Conservation (phyloP, 2,888 invertebrate genomes). For the Drosophila basisetae region DNA sequence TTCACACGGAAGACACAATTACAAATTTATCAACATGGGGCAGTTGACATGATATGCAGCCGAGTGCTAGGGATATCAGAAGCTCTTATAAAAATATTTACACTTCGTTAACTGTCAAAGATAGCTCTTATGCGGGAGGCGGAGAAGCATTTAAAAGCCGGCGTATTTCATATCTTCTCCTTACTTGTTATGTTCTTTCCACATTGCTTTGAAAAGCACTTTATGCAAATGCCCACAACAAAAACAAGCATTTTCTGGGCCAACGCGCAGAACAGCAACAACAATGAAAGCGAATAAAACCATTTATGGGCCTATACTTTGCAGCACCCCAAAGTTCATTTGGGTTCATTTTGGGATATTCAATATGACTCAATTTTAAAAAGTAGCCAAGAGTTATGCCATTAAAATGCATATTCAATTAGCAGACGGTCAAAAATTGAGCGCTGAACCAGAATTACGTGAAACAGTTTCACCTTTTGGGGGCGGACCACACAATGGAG, state of each 20-base stretch:
- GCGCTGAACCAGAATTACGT: conserved; percentile 25
- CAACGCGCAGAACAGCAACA: conserved; percentile 48
- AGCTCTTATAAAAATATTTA: conserved; percentile 68
- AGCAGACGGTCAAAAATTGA: conserved; percentile 44
- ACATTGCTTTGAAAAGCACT: conserved; percentile 52
- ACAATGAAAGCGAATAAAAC: conserved; percentile 37
- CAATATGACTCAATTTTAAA: conserved; percentile 14
- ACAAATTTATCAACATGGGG: conserved; percentile 55
- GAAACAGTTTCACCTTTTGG: conserved; percentile 32
- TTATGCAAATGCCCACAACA: conserved; percentile 68
- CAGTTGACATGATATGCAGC: conserved; percentile 48
- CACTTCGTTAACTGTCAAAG: conserved; percentile 76
- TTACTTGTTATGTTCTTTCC: conserved; percentile 32
- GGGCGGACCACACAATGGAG: conserved; percentile 7
- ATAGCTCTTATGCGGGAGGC: conserved; percentile 39
- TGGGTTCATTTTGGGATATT: conserved; percentile 20
- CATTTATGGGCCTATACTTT: conserved; percentile 10
- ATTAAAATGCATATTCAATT: conserved; percentile 68
- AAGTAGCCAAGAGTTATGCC: conserved; percentile 41
- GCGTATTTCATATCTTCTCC: conserved; percentile 27
- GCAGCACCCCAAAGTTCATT: conserved; percentile 18
- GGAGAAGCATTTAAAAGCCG: conserved; percentile 52
- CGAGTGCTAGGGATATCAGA: conserved; percentile 62
- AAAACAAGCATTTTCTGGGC: conserved; percentile 65
- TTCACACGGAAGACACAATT: conserved; percentile 51